phyloP scores from a whole-genome alignment of 2,888 invertebrate species.

The Ennomos fuscantarius region DNA sequence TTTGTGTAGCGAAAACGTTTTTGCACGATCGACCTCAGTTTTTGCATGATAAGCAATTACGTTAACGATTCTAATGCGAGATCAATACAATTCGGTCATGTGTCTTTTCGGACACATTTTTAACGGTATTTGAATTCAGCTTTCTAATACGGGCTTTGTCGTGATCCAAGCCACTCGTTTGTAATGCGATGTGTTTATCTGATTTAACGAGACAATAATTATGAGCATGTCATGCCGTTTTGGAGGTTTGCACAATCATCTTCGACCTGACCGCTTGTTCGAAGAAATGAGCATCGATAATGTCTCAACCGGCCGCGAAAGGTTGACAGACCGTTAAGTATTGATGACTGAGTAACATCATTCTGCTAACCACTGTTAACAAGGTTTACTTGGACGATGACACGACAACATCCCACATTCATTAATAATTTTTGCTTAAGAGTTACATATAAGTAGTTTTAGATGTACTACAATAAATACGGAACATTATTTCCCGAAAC shows the following conservation, averaged over 20 bases:
- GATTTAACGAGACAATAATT: conserved; percentile 69
- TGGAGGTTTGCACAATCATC: conserved; percentile 61
- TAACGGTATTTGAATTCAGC: conserved; percentile 65
- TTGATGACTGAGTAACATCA: conserved; percentile 50
- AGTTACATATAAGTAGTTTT: too few relatives aligned
- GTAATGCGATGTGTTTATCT: conserved; percentile 60
- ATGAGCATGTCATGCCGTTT: conserved; percentile 61
- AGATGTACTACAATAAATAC: conserved; percentile 14
- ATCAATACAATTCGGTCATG: conserved; percentile 63
- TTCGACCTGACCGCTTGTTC: conserved; percentile 47
- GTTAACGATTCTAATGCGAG: conserved; percentile 66
- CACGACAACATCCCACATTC: conserved; percentile 11
- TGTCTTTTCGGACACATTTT: conserved; percentile 61
- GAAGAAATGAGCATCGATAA: conserved; percentile 54
- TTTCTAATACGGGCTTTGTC: conserved; percentile 75
- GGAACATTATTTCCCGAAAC: conserved; percentile 8
- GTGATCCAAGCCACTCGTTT: conserved; percentile 48
- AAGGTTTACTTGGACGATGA: conserved; percentile 44
- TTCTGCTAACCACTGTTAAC: conserved; percentile 63
- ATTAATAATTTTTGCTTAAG: conserved; percentile 13
- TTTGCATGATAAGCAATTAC: conserved; percentile 76
- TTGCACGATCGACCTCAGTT: conserved; percentile 52
- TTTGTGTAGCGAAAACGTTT: conserved; percentile 58
- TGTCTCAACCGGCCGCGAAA: conserved; percentile 42
- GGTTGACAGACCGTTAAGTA: conserved; percentile 51